phyloP scores from a whole-genome alignment of 2,797 vertebrate species.

The Myripristis jacobus region DNA sequence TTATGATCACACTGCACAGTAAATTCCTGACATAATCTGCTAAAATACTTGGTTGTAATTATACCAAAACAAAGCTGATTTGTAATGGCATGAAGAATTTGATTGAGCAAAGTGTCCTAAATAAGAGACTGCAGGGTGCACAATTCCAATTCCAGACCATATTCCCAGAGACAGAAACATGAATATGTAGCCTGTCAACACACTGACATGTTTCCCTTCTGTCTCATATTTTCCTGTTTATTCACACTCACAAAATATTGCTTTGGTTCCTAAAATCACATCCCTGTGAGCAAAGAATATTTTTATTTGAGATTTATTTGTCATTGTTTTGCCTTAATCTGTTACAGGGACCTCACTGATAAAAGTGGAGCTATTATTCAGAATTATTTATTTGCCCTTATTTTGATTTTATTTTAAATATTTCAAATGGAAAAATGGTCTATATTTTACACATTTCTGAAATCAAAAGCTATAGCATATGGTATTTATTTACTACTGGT shows the following conservation, averaged over 20 bases:
- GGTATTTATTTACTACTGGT: not conserved
- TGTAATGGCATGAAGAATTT: no score
- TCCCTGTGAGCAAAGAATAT: not conserved
- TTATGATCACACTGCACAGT: not conserved
- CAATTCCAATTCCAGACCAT: not conserved
- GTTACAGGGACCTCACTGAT: not conserved
- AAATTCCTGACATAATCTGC: not conserved
- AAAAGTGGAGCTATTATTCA: not conserved
- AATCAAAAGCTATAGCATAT: not conserved
- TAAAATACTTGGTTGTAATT: not conserved
- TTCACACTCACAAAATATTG: not conserved
- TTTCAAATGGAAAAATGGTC: not conserved
- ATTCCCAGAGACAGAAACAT: not conserved
- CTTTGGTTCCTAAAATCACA: not conserved
- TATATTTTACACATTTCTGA: not conserved
- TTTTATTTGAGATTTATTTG: not conserved
- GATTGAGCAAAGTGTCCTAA: no score
- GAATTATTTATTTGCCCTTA: not conserved
- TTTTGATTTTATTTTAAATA: not conserved
- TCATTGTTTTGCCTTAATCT: conserved; percentile 1
- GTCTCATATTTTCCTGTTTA: not conserved
- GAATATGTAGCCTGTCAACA: not conserved
- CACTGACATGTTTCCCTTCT: not conserved
- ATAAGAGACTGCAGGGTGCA: not conserved
- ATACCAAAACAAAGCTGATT: no score